Conservation (phyloP, 2,113 vertebrate species). For the Notothenia rossii region DNA sequence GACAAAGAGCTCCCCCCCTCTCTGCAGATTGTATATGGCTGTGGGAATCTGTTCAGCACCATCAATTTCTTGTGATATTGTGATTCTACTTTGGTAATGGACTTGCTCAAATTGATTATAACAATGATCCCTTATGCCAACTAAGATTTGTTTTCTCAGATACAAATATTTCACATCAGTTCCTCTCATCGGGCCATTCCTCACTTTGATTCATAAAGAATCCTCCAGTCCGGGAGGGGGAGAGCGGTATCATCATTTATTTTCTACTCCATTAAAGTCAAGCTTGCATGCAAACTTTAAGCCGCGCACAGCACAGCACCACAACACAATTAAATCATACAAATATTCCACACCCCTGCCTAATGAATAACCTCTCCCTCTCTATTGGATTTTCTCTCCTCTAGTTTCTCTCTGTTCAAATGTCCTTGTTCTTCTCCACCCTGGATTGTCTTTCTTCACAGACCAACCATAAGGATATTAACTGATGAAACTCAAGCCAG, state of each 20-base stretch:
- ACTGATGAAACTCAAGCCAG: slow-evolving; percentile 16
- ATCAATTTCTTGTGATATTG: slow-evolving; percentile 42
- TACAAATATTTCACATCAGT: slow-evolving; percentile 58
- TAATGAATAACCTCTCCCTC: slow-evolving; percentile 51
- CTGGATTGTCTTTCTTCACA: slow-evolving; percentile 29
- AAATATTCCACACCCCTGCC: slow-evolving; percentile 54
- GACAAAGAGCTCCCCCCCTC: slow-evolving; percentile 13
- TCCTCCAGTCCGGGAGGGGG: slow-evolving; percentile 23
- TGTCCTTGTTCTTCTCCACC: slow-evolving; percentile 10
- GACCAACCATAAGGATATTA: slow-evolving; percentile 23
- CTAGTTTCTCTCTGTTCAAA: slow-evolving; percentile 10
- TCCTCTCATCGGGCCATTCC: slow-evolving; percentile 28
- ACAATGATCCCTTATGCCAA: slow-evolving; percentile 40
- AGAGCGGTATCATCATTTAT: slow-evolving; percentile 56
- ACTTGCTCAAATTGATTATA: slow-evolving; percentile 53
- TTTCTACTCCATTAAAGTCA: slow-evolving; percentile 64
- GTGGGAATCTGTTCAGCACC: slow-evolving; percentile 2
- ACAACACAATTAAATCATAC: slow-evolving; percentile 64
- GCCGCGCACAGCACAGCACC: slow-evolving; percentile 33
- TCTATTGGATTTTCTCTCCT: slow-evolving; percentile 25
- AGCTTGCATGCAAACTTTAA: slow-evolving; percentile 50
- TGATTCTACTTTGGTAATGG: slow-evolving; percentile 38
- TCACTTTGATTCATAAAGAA: slow-evolving; percentile 52
- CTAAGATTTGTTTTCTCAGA: slow-evolving; percentile 63
- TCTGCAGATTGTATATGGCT: slow-evolving; percentile 17